Conservation (phyloP, 30 jellyfish, hydroid and myxozoan species). For the Euphysa ruthae region DNA sequence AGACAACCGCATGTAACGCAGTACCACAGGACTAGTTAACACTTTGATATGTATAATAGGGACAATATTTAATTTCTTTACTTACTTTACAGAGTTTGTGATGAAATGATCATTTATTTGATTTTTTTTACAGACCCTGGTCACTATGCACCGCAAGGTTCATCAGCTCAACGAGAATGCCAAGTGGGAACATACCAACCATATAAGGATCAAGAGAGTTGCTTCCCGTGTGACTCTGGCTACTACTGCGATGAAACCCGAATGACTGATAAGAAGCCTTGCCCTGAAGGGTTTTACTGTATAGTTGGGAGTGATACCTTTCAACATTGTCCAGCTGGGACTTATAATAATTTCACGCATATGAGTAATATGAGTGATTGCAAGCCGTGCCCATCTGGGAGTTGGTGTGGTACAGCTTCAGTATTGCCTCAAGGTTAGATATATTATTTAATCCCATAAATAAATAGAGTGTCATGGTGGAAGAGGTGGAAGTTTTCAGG, state of each 20-base stretch:
- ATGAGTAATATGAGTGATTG: constrained; percentile 57
- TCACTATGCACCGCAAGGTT: constrained; percentile 86
- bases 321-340: constrained; percentile 91
- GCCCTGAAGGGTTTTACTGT: constrained; percentile 88
- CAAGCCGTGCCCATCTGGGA: constrained; percentile 83
- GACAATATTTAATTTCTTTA: too few species aligned
- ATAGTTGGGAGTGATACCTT: constrained; percentile 96
- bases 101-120: too few species aligned
- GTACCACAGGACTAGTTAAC: too few species aligned
- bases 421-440: constrained; percentile 71
- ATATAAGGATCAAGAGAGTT: constrained; percentile 52
- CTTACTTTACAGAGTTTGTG: too few species aligned
- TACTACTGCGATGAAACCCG: constrained; percentile 67
- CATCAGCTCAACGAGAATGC: constrained; percentile 91
- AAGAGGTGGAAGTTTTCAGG: too few species aligned
- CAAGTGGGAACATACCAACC: constrained; percentile 98
- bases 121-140: too few species aligned
- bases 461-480: too few species aligned
- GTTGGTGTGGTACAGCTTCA: constrained; percentile 84
- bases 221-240: constrained; percentile 87
- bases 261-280: constrained; percentile 62
- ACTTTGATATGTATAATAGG: too few species aligned
- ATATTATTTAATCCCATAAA: background rate
- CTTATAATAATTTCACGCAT: constrained; percentile 73
- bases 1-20: too few species aligned